A percentile compares a stretch with the other conserved stretches of the same genome.
Conservation (phyloP, 2,888 invertebrate genomes). For the Norana najaformis region DNA sequence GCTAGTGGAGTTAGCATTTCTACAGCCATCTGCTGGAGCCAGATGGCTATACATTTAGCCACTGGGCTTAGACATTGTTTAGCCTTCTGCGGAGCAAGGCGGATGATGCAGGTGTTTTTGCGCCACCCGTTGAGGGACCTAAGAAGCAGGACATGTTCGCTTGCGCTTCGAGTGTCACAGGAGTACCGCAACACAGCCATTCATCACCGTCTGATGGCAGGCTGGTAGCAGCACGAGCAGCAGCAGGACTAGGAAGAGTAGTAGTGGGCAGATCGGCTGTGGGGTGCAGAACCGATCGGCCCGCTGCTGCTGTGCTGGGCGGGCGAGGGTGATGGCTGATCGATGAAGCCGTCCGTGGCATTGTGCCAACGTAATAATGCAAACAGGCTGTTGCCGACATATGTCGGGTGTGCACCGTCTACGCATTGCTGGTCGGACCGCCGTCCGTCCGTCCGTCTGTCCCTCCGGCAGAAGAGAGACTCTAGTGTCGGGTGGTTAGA, state of each 20-base stretch:
- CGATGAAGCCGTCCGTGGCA: constrained; percentile 1
- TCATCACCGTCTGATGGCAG: background rate
- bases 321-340: background rate
- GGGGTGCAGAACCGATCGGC: background rate
- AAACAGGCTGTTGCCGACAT: constrained; percentile 7
- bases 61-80: background rate
- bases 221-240: background rate
- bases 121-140: background rate
- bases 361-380: constrained; percentile 7
- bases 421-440: background rate
- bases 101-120: background rate
- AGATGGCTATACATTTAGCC: too few species aligned
- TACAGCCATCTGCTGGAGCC: background rate
- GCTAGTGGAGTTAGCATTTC: background rate
- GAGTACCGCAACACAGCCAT: background rate
- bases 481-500: too few species aligned
- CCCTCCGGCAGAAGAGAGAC: too few species aligned
- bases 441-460: background rate
- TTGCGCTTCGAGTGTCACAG: background rate
- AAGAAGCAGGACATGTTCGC: constrained; percentile 13
- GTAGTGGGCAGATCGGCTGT: background rate
- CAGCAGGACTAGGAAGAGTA: background rate
- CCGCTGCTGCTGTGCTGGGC: background rate
- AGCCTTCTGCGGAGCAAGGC: background rate
- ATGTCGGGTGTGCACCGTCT: background rate